Evolutionary conservation across 2,797 vertebrate genomes (phyloP).

Genomic region (Danionella dracula): DNA sequence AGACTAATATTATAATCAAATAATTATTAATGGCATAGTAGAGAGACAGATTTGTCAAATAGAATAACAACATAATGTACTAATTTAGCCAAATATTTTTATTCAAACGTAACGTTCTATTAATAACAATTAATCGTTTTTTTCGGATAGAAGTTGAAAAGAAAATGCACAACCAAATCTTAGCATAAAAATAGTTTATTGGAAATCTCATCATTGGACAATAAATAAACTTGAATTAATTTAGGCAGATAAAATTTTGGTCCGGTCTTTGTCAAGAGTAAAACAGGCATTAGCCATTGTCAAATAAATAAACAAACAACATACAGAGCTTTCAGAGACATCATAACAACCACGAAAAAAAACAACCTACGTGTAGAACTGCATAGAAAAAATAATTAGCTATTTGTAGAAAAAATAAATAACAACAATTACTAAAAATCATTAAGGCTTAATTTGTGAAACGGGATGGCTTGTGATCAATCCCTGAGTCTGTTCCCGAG

Average conservation of each 20-base stretch:
- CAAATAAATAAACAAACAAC: constrained; percentile 26
- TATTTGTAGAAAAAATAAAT: constrained; percentile 26
- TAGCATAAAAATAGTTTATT: too few species aligned
- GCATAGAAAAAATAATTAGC: constrained; percentile 24
- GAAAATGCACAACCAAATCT: neutral
- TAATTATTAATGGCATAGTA: too few species aligned
- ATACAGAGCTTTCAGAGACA: constrained; percentile 49
- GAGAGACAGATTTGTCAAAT: too few species aligned
- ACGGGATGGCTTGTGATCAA: neutral
- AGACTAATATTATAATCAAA: too few species aligned
- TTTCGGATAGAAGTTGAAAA: too few species aligned
- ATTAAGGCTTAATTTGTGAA: neutral
- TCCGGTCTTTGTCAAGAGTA: constrained; percentile 54
- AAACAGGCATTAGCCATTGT: neutral
- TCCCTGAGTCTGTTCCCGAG: neutral
- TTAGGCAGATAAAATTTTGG: constrained; percentile 44
- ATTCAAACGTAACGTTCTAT: too few species aligned
- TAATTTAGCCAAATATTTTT: too few species aligned
- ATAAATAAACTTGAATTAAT: neutral
- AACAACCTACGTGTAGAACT: neutral
- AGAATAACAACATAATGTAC: too few species aligned
- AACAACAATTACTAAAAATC: constrained; percentile 9
- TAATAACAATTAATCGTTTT: too few species aligned
- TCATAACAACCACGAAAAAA: neutral
- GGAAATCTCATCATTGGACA: too few species aligned